Percentiles rank a stretch among this genome's conserved stretches.
Evolutionary conservation across 2,113 vertebrate species (phyloP).

Genomic region (Lophura nycthemera): DNA sequence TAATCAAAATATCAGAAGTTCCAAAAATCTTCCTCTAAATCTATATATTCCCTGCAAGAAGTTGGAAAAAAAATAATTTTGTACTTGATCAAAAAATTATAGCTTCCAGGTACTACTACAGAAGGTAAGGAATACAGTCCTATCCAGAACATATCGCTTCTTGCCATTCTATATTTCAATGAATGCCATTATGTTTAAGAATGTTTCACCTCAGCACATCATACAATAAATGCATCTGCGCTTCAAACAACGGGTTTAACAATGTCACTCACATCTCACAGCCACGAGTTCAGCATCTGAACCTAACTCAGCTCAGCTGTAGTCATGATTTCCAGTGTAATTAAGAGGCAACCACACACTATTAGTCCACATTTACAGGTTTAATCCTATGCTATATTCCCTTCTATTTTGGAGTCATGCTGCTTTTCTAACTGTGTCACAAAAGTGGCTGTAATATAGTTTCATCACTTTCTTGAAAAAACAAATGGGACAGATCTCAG

Average conservation of each 20-base stretch:
- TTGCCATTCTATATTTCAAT: not conserved
- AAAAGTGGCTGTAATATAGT: no score
- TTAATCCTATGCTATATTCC: not conserved
- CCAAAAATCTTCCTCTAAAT: not conserved
- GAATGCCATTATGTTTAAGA: not conserved
- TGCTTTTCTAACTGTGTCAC: not conserved
- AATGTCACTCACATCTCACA: not conserved
- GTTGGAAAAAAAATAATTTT: not conserved
- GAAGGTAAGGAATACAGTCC: not conserved
- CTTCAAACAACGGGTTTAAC: not conserved
- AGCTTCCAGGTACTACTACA: not conserved
- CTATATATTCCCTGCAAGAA: not conserved
- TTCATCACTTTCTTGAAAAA: not conserved
- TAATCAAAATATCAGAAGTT: not conserved
- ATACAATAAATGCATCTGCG: not conserved
- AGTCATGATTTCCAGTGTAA: not conserved
- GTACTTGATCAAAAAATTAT: not conserved
- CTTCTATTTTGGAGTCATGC: not conserved
- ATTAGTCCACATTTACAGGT: not conserved
- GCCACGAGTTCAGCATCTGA: not conserved
- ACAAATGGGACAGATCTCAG: not conserved
- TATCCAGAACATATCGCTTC: not conserved
- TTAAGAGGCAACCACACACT: not conserved
- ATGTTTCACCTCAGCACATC: not conserved
- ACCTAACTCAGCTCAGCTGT: not conserved